A percentile compares a stretch with the other conserved stretches of the same genome.
Conservation (phyloP, 2,888 invertebrate species). For the Celastrina argiolus region DNA sequence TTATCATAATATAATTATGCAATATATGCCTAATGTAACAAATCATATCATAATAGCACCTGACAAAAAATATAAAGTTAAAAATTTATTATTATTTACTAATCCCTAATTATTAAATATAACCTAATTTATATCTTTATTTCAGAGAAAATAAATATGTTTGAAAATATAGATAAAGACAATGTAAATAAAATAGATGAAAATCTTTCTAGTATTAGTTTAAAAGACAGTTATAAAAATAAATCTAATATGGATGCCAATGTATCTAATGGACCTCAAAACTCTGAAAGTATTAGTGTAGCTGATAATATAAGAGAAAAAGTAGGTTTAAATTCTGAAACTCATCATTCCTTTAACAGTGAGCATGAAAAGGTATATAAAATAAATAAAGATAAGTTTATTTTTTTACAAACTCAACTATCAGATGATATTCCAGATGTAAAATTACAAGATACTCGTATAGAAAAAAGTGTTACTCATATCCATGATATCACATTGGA, state of each 20-base stretch:
- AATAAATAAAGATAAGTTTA: constrained; percentile 61
- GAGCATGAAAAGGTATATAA: constrained; percentile 57
- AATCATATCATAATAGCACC: background rate
- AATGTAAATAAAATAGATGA: constrained; percentile 44
- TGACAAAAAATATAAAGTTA: background rate
- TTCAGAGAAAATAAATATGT: constrained; percentile 74
- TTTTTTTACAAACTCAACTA: constrained; percentile 68
- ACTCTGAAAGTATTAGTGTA: constrained; percentile 31
- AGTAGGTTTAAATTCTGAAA: constrained; percentile 38
- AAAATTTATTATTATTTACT: background rate
- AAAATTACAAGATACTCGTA: constrained; percentile 38
- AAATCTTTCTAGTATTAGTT: constrained; percentile 56
- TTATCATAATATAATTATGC: background rate
- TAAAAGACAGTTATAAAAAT: constrained; percentile 54
- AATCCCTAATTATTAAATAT: background rate
- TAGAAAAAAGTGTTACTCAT: constrained; percentile 36
- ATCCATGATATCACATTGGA: constrained; percentile 39
- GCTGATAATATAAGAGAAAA: constrained; percentile 29
- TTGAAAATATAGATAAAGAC: constrained; percentile 65
- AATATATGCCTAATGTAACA: background rate
- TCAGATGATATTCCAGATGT: constrained; percentile 43
- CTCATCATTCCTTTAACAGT: constrained; percentile 40
- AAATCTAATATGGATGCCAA: constrained; percentile 46
- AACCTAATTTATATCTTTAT: constrained; percentile 30
- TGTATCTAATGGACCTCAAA: constrained; percentile 36